Evolutionary conservation across 2,797 vertebrate genomes (phyloP).

Genomic region (Xerus rutilus): DNA sequence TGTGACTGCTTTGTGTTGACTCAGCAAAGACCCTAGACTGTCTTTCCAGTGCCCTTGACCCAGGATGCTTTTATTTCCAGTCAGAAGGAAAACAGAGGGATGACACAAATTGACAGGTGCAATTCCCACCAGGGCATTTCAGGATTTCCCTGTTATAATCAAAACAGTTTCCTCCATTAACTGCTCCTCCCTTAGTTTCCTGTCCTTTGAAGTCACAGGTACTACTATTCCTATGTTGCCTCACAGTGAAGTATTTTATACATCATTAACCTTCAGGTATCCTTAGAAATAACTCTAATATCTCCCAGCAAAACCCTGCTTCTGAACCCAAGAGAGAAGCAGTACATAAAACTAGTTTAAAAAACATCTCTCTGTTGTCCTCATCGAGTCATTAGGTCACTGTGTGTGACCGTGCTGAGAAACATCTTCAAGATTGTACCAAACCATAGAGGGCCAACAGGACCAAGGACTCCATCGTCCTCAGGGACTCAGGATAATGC

Average conservation of each 20-base stretch:
- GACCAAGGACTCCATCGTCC: not conserved
- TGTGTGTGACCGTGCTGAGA: not conserved
- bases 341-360: not conserved
- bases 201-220: not conserved
- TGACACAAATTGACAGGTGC: not conserved
- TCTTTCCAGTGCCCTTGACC: not conserved
- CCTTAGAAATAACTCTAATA: slow-evolving; percentile 29
- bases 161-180: not conserved
- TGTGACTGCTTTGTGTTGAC: not conserved
- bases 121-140: not conserved
- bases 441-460: not conserved
- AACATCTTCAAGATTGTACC: not conserved
- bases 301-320: slow-evolving; percentile 22
- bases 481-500: not conserved
- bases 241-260: not conserved
- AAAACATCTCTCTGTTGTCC: not conserved
- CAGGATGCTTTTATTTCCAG: not conserved
- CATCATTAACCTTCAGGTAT: not conserved
- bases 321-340: not conserved
- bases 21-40: slow-evolving; percentile 13
- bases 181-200: not conserved
- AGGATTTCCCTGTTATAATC: not conserved
- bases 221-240: not conserved
- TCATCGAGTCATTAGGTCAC: not conserved
- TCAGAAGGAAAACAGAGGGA: not conserved